phyloP scores from a whole-genome alignment of 2,888 invertebrate genomes.

The Agapetus fuscipes region DNA sequence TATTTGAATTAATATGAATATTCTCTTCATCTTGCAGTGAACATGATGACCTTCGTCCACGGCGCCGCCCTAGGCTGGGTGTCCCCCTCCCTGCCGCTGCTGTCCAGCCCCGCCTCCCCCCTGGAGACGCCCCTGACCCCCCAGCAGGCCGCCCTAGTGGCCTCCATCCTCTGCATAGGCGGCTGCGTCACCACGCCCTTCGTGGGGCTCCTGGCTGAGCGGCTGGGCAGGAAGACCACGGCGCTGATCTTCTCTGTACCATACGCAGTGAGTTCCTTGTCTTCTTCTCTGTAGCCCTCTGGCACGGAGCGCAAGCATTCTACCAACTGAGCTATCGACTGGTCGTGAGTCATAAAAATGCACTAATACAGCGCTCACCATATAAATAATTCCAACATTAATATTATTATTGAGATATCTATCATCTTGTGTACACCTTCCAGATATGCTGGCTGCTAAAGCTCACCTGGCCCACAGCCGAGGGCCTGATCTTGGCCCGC shows the following conservation, averaged over 20 bases:
- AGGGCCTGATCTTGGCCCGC: constrained; percentile 32
- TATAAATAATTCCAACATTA: too few species aligned
- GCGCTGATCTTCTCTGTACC: constrained; percentile 45
- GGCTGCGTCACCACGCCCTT: constrained; percentile 45
- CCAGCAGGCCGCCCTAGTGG: constrained; percentile 47
- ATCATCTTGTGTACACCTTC: too few species aligned
- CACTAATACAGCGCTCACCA: too few species aligned
- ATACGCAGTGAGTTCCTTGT: constrained; percentile 44
- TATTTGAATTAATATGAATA: too few species aligned
- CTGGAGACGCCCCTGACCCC: constrained; percentile 40
- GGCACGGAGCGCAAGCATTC: too few species aligned
- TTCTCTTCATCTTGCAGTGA: too few species aligned
- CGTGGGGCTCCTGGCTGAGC: constrained; percentile 43
- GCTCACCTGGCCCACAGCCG: constrained; percentile 10
- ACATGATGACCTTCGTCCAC: constrained; percentile 45
- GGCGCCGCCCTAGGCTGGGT: constrained; percentile 50
- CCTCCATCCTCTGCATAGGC: constrained; percentile 45
- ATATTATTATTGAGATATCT: too few species aligned
- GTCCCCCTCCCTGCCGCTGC: constrained; percentile 45
- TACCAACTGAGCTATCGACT: too few species aligned
- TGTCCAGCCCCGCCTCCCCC: constrained; percentile 38
- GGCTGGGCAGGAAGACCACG: constrained; percentile 44
- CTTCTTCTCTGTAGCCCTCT: too few species aligned
- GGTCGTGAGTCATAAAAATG: too few species aligned
- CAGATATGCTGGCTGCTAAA: constrained; percentile 16